These are phyloP conservation scores for Pyxicephalus adspersus DNA, from an alignment of 2,113 vertebrate species.

Conservation along the genomic window DNA sequence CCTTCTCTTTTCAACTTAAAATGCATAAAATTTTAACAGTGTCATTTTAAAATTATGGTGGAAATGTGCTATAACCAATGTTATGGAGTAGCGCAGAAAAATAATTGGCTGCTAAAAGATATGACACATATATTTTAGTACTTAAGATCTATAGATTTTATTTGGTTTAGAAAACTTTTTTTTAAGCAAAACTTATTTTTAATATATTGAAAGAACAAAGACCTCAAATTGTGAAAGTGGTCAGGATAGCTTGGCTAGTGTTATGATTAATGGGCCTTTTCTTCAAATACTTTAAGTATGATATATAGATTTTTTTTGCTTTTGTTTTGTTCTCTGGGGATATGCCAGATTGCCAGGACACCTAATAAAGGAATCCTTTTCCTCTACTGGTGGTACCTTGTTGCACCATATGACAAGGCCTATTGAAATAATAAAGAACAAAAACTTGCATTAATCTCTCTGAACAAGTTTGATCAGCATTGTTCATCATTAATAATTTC, in stretches of 20 bases:
- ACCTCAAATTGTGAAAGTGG: slow-evolving; percentile 41
- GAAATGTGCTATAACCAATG: too few species aligned
- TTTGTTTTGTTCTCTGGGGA: slow-evolving; percentile 46
- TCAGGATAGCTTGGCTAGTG: slow-evolving; percentile 27
- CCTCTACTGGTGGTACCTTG: slow-evolving; percentile 20
- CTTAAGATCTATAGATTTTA: neutral
- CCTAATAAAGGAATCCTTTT: slow-evolving; percentile 43
- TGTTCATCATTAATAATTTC: slow-evolving; percentile 53
- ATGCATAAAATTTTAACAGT: too few species aligned
- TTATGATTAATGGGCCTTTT: slow-evolving; percentile 52
- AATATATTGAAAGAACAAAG: slow-evolving; percentile 37
- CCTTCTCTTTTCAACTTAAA: too few species aligned
- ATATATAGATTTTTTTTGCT: slow-evolving; percentile 52
- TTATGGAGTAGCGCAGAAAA: too few species aligned
- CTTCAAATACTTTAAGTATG: slow-evolving; percentile 47
- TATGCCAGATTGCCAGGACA: slow-evolving; percentile 48
- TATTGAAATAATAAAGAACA: slow-evolving; percentile 51
- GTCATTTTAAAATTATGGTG: too few species aligned
- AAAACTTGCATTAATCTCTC: slow-evolving; percentile 53
- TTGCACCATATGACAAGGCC: slow-evolving; percentile 49
- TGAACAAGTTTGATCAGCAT: slow-evolving; percentile 52
- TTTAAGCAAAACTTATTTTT: neutral
- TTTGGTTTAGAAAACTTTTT: slow-evolving; percentile 27
- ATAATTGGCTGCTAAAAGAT: neutral
- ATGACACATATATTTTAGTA: neutral